These are phyloP conservation scores for Oscheius sp. DNA, from an alignment of 2,888 invertebrate genomes.

Conservation along the genomic window DNA sequence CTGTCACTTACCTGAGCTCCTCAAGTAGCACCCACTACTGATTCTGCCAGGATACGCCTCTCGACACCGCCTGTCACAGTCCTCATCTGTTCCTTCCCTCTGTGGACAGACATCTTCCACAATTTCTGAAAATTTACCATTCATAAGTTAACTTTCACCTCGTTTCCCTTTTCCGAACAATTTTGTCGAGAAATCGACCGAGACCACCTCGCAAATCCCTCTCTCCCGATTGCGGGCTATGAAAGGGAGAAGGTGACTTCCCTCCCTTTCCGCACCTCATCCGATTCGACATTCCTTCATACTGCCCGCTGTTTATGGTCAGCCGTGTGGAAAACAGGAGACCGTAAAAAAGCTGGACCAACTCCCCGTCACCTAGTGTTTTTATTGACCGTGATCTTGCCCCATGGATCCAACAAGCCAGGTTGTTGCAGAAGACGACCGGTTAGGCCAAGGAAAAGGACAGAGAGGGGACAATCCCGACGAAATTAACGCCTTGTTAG, in stretches of 20 bases:
- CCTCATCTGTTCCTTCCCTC: slow-evolving; percentile 56
- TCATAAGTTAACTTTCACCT: not conserved
- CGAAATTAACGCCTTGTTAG: slow-evolving; percentile 33
- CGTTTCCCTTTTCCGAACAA: slow-evolving; percentile 2
- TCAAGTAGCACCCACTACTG: slow-evolving; percentile 47
- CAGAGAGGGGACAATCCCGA: slow-evolving; percentile 9
- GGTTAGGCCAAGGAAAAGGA: slow-evolving; percentile 2
- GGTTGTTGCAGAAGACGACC: not conserved
- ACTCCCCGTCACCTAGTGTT: too few species aligned
- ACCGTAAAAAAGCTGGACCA: too few species aligned
- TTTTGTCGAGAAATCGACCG: slow-evolving; percentile 15
- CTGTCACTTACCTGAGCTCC: slow-evolving; percentile 46
- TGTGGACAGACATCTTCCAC: slow-evolving; percentile 60
- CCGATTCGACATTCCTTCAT: not conserved
- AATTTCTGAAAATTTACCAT: slow-evolving; percentile 45
- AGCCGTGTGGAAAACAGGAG: too few species aligned
- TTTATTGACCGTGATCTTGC: too few species aligned
- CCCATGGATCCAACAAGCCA: too few species aligned
- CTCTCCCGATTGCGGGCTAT: too few species aligned
- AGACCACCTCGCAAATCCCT: not conserved
- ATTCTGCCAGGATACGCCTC: slow-evolving; percentile 48
- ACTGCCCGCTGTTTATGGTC: too few species aligned
- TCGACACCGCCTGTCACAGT: slow-evolving; percentile 54
- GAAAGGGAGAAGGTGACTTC: not conserved
- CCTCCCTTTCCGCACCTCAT: slow-evolving; percentile 21